phyloP scores from a whole-genome alignment of 30 jellyfish, hydroid and myxozoan genomes.

The Hydractinia symbiolongicarpus region DNA sequence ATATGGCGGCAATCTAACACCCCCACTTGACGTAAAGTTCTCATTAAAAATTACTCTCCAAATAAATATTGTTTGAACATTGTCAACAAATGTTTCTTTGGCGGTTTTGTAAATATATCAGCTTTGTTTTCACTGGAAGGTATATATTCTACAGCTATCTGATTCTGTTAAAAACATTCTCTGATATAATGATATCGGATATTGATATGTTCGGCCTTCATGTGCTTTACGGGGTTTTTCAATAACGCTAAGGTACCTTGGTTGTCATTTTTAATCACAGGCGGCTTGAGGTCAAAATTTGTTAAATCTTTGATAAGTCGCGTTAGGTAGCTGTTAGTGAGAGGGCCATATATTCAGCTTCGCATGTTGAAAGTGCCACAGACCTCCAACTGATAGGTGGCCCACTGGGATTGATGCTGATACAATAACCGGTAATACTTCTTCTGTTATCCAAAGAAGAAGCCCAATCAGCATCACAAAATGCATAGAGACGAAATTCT shows the following conservation, averaged over 20 bases:
- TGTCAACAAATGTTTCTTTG: too few species aligned
- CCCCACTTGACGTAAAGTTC: too few species aligned
- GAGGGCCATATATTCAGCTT: slow-evolving; percentile 1
- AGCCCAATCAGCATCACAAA: too few species aligned
- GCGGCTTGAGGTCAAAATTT: neutral
- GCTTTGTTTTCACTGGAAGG: too few species aligned
- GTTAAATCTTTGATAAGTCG: neutral
- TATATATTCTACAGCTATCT: too few species aligned
- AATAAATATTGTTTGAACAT: too few species aligned
- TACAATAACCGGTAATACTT: neutral
- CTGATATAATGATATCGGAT: slow-evolving; percentile 4
- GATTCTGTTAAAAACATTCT: too few species aligned
- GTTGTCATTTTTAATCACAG: neutral
- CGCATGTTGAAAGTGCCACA: slow-evolving; percentile 4
- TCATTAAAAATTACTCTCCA: too few species aligned
- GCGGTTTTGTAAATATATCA: too few species aligned
- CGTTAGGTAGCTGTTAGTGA: neutral
- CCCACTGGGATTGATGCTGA: neutral
- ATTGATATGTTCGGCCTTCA: neutral
- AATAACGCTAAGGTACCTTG: neutral
- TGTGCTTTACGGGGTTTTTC: neutral
- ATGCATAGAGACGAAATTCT: too few species aligned
- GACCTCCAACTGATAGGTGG: neutral
- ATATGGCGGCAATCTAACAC: too few species aligned
- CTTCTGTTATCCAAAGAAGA: neutral